These are phyloP conservation scores for Acanthoscelides obtectus DNA, from an alignment of 2,888 invertebrate species.

Conservation along the genomic window DNA sequence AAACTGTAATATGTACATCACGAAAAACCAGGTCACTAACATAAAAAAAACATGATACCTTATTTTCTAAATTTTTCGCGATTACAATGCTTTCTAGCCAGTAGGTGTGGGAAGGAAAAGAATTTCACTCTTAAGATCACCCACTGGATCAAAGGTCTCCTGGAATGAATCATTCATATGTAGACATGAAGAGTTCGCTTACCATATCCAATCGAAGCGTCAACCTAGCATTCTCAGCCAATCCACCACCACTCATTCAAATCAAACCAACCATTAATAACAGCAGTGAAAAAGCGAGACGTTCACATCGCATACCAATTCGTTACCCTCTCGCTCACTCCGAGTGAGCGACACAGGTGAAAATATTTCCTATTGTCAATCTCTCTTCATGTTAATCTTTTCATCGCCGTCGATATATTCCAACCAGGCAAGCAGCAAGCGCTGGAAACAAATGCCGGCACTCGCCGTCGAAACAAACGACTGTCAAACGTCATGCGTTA, in stretches of 20 bases:
- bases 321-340: not conserved
- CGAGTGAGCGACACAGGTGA: not conserved
- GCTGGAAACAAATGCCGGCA: not conserved
- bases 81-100: too few relatives aligned
- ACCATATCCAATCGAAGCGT: not conserved
- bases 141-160: too few relatives aligned
- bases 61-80: too few relatives aligned
- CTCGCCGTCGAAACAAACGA: constrained; percentile 16
- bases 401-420: constrained; percentile 7
- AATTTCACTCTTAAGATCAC: too few relatives aligned
- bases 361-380: not conserved
- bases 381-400: not conserved
- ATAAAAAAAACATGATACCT: too few relatives aligned
- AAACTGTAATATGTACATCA: too few relatives aligned
- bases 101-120: too few relatives aligned
- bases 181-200: not conserved
- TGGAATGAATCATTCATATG: not conserved
- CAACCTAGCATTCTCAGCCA: not conserved
- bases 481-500: constrained; percentile 23
- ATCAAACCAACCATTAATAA: not conserved
- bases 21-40: too few relatives aligned
- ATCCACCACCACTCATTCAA: not conserved
- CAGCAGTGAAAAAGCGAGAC: not conserved
- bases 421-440: too few relatives aligned
- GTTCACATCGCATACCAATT: not conserved